These are phyloP conservation scores for Pomatostomus ruficeps DNA, from an alignment of 2,113 vertebrate species.

Conservation along the genomic window DNA sequence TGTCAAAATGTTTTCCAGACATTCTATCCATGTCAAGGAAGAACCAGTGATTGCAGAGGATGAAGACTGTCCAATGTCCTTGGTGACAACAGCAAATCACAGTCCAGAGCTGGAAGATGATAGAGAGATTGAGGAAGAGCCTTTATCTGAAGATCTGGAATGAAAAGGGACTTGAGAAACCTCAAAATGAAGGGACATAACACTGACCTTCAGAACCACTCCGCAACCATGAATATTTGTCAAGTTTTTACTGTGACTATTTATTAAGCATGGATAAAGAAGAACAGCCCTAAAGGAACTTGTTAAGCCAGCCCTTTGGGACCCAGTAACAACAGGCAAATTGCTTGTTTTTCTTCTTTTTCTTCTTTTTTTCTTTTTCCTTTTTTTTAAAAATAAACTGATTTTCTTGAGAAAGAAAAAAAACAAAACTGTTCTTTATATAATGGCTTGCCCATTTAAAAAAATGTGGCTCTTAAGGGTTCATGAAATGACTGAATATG, in stretches of 20 bases:
- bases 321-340: slow-evolving; percentile 84
- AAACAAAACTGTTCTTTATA: slow-evolving; percentile 78
- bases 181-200: slow-evolving; percentile 81
- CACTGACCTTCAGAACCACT: slow-evolving; percentile 91
- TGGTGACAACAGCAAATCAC: slow-evolving; percentile 98
- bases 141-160: slow-evolving; percentile 98
- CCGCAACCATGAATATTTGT: slow-evolving; percentile 86
- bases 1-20: slow-evolving; percentile 76
- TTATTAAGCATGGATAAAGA: slow-evolving; percentile 99
- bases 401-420: slow-evolving; percentile 75
- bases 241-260: slow-evolving; percentile 97
- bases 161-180: slow-evolving; percentile 80
- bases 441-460: slow-evolving; percentile 84
- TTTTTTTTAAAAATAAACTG: slow-evolving; percentile 79
- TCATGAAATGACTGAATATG: slow-evolving; percentile 86
- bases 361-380: slow-evolving; percentile 54
- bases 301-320: slow-evolving; percentile 91
- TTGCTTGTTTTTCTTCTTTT: slow-evolving; percentile 77
- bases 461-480: slow-evolving; percentile 85
- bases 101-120: slow-evolving; percentile 98
- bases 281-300: slow-evolving; percentile 93
- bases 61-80: slow-evolving; percentile 97
- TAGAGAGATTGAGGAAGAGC: slow-evolving; percentile 98
- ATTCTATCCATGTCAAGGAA: slow-evolving; percentile 94
- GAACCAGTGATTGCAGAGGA: slow-evolving; percentile 97